A percentile compares a stretch with the other conserved stretches of the same genome.
Evolutionary conservation across 2,888 invertebrate genomes (phyloP).

Genomic region (Dyspetes luteomarginatus): DNA sequence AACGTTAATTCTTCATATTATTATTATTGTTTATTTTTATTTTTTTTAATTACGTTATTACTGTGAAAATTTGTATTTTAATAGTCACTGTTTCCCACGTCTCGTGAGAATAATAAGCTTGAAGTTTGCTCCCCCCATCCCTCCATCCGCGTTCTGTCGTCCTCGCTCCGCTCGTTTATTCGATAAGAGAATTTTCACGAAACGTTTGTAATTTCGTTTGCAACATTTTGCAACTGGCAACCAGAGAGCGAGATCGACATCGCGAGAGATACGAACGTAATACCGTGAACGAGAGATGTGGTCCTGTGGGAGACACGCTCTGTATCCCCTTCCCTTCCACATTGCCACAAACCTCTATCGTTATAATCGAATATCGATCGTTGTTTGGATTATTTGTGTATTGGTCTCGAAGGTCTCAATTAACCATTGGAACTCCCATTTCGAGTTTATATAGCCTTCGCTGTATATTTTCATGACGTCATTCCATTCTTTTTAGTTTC

Average conservation of each 20-base stretch:
- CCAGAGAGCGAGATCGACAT: not conserved
- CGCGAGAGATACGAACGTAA: constrained; percentile 14
- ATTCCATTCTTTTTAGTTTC: no score
- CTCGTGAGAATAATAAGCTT: not conserved
- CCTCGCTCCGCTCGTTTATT: not conserved
- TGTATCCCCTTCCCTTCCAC: not conserved
- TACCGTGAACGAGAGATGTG: constrained; percentile 2
- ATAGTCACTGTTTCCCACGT: not conserved
- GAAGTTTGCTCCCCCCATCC: not conserved
- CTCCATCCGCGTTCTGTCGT: not conserved
- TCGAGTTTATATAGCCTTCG: not conserved
- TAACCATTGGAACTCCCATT: not conserved
- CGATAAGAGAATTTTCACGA: not conserved
- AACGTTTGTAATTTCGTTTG: not conserved
- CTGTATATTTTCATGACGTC: not conserved
- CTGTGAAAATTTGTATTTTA: constrained; percentile 25
- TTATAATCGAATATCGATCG: constrained; percentile 48
- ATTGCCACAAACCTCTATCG: not conserved
- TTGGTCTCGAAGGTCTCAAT: not conserved
- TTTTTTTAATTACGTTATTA: constrained; percentile 28
- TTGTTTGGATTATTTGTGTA: constrained; percentile 18
- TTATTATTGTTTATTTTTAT: constrained; percentile 21
- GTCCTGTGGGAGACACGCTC: constrained; percentile 18
- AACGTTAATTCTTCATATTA: no score
- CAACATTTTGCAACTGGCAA: not conserved